phyloP scores from a whole-genome alignment of 2,113 vertebrate species.

The Ictidomys tridecemlineatus region DNA sequence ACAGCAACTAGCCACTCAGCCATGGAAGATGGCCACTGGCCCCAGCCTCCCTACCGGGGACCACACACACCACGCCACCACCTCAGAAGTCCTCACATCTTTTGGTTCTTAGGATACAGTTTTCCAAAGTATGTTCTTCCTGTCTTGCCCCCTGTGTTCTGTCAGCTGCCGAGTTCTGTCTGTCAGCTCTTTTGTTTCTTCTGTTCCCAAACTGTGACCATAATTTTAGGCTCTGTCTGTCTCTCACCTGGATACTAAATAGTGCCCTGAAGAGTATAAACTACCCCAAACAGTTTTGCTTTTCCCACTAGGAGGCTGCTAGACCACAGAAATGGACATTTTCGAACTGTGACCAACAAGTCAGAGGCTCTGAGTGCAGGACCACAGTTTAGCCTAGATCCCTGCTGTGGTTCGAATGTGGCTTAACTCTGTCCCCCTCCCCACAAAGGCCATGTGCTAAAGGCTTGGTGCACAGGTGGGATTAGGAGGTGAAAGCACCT shows the following conservation, averaged over 20 bases:
- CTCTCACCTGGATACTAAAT: not conserved
- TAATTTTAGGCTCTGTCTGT: not conserved
- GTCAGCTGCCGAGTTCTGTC: not conserved
- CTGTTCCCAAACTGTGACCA: not conserved
- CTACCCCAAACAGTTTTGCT: no score
- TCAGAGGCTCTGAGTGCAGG: fast-evolving
- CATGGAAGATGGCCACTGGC: no score
- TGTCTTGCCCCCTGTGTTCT: not conserved
- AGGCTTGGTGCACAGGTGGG: not conserved
- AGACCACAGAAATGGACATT: not conserved
- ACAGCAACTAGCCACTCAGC: not conserved
- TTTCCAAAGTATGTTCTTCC: not conserved
- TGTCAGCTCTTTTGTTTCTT: not conserved
- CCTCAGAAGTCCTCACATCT: not conserved
- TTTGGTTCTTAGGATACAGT: not conserved
- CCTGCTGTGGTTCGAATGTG: no score
- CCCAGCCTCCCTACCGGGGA: not conserved
- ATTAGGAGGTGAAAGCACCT: not conserved
- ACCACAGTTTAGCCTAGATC: not conserved
- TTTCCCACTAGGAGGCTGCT: not conserved
- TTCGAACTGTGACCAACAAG: not conserved
- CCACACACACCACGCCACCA: no score
- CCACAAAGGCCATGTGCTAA: not conserved
- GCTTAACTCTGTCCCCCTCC: not conserved
- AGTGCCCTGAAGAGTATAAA: not conserved